Base-by-base conservation (phyloP, 2,888 invertebrate species). In the Lymantria dispar region DNA sequence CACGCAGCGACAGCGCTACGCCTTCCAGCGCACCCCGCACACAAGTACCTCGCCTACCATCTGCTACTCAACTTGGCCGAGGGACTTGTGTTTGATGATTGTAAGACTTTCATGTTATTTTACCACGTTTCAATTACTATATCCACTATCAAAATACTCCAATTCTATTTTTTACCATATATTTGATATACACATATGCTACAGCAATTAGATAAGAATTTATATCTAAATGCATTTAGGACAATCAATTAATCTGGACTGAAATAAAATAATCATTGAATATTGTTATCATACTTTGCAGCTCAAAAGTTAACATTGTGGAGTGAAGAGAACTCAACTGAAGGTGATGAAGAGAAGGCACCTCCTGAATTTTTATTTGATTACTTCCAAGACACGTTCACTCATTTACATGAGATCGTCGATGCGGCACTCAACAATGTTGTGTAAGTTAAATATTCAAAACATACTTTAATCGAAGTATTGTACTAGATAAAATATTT, bases 231-330 rank as follows among this genome's bases (percentile, higher is more conserved):
- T 22, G 22, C 5, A 22, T 22, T 5, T 22, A 2, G 22, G 22
- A n/a, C 22, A 22, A 22, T 22, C 5, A 3, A 22, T 22, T 22
- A 22, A 22, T 22, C 22, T 22, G 22, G 22, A 22, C 5, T 3
- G 2, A 22, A 22, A 22, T 5, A 22, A 22, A 22, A 22, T 22
- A 22, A 22, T 22, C 22, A 22, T 22, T 22, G 5, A 22, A 3
- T 3, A 5, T 22, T 22, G 22, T 5, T 11, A n/a, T 22, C 7
- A 14, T 9, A 8, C 13, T n/a, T 36, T 36, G 9, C 62, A 83
- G 85, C 72, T 58, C 72, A 70, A 13, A 59, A 63, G 55, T 63
- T 83, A 13, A 56, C 66, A 1, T 55, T 50, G 54, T 76, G 80
- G 76, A 58, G 62, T 12, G 51, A 49, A 8, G 43, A 49, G 39